A percentile compares a stretch with the other conserved stretches of the same genome.
These are phyloP conservation scores for Drosophila acutilabella DNA, from an alignment of 2,888 invertebrate genomes.

Conservation along the genomic window DNA sequence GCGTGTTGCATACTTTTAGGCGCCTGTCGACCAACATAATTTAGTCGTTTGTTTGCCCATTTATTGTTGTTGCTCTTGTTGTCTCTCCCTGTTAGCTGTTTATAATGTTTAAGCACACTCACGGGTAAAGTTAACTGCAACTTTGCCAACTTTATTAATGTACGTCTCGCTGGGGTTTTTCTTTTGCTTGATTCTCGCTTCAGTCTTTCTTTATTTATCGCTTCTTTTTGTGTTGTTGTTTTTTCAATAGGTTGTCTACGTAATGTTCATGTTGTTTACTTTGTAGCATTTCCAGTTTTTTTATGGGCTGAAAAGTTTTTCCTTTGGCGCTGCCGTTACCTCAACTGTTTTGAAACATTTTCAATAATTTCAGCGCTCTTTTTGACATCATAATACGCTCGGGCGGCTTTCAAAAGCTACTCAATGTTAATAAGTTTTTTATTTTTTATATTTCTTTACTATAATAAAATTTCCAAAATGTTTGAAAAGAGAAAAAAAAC, in stretches of 20 bases:
- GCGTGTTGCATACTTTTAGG: constrained; percentile 71
- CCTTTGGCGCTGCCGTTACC: neutral
- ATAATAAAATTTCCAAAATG: neutral
- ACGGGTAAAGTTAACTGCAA: constrained; percentile 77
- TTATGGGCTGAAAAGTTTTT: constrained; percentile 36
- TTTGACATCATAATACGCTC: constrained; percentile 14
- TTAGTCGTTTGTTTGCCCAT: constrained; percentile 69
- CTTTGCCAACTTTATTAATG: constrained; percentile 78
- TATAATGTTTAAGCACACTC: constrained; percentile 78
- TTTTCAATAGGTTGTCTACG: constrained; percentile 51
- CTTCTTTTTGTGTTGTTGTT: constrained; percentile 17
- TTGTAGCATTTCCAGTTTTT: constrained; percentile 36
- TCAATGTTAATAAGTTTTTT: constrained; percentile 11
- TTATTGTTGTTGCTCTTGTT: constrained; percentile 40
- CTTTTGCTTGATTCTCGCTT: neutral
- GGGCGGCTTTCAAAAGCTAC: constrained; percentile 1
- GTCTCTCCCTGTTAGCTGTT: constrained; percentile 39
- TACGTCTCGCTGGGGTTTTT: constrained; percentile 43
- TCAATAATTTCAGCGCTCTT: constrained; percentile 24
- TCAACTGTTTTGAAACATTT: constrained; percentile 21
- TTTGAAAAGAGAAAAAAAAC: neutral
- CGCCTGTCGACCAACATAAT: constrained; percentile 58
- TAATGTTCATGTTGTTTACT: constrained; percentile 37
- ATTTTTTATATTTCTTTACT: neutral
- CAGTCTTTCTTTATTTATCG: neutral